Conservation (phyloP, 1,140 invertebrate genomes). For the Trachymyrmex cornetzi region DNA sequence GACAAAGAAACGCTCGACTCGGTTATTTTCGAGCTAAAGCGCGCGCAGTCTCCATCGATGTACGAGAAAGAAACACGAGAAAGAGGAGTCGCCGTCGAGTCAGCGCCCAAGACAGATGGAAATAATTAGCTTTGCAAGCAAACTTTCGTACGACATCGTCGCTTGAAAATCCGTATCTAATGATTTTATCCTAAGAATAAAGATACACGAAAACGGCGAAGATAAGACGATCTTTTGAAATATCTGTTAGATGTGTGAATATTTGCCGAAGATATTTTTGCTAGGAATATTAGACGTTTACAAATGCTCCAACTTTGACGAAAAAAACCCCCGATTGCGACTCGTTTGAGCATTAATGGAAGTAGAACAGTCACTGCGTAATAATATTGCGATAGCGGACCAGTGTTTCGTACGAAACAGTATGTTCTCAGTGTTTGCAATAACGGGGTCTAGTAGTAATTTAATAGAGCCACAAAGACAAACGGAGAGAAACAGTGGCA, state of each 20-base stretch:
- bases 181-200: neutral
- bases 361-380: slow-evolving; percentile 12
- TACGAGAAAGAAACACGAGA: slow-evolving; percentile 31
- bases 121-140: slow-evolving; percentile 68
- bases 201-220: neutral
- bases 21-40: slow-evolving; percentile 69
- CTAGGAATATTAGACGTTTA: neutral
- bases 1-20: slow-evolving; percentile 37
- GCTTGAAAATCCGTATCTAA: slow-evolving; percentile 35
- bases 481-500: slow-evolving; percentile 26
- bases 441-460: slow-evolving; percentile 48
- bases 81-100: slow-evolving; percentile 1
- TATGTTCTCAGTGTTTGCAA: slow-evolving; percentile 42
- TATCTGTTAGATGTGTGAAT: neutral
- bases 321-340: neutral
- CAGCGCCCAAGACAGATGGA: slow-evolving; percentile 55
- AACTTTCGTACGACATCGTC: slow-evolving; percentile 66
- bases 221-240: neutral
- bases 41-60: slow-evolving; percentile 19
- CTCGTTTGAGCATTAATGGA: slow-evolving; percentile 7
- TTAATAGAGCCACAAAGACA: slow-evolving; percentile 61
- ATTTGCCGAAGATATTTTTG: neutral
- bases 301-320: neutral
- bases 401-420: slow-evolving; percentile 25
- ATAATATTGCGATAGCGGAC: slow-evolving; percentile 37